A percentile compares a stretch with the other conserved stretches of the same genome.
These are phyloP conservation scores for Lophura nycthemera DNA, from an alignment of 2,113 vertebrate species.

Conservation along the genomic window DNA sequence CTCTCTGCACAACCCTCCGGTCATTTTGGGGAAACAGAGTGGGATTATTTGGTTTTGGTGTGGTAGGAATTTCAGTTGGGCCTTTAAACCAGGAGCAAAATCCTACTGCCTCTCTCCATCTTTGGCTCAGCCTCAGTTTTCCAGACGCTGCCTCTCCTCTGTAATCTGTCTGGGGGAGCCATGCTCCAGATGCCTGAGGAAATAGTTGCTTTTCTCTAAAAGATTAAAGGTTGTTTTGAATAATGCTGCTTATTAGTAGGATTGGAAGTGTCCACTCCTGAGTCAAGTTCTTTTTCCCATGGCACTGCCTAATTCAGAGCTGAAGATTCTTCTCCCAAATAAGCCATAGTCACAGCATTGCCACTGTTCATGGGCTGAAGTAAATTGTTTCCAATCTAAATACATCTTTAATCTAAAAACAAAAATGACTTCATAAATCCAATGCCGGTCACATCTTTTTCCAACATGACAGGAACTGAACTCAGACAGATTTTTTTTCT, in stretches of 20 bases:
- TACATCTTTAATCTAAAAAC: constrained; percentile 36
- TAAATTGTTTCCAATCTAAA: constrained; percentile 34
- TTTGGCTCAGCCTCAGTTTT: neutral
- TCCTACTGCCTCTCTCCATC: neutral
- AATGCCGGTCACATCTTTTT: constrained; percentile 51
- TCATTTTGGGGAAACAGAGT: neutral
- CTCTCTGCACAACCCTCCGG: accelerated
- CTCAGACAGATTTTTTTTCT: constrained; percentile 1
- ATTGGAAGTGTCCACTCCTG: neutral
- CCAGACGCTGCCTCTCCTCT: neutral
- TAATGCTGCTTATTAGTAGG: neutral
- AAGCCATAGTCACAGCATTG: neutral
- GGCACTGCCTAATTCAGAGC: neutral
- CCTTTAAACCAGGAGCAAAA: neutral
- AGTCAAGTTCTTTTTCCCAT: neutral
- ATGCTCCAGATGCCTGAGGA: neutral
- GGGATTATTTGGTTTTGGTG: neutral
- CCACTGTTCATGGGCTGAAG: neutral
- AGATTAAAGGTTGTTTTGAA: neutral
- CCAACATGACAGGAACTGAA: constrained; percentile 68
- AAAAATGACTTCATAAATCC: constrained; percentile 21
- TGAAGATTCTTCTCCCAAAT: neutral
- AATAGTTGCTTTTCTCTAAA: neutral
- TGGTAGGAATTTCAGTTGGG: neutral
- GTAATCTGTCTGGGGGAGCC: neutral